Evolutionary conservation across 2,888 invertebrate species (phyloP).

Genomic region (Crepidodera aurea): DNA sequence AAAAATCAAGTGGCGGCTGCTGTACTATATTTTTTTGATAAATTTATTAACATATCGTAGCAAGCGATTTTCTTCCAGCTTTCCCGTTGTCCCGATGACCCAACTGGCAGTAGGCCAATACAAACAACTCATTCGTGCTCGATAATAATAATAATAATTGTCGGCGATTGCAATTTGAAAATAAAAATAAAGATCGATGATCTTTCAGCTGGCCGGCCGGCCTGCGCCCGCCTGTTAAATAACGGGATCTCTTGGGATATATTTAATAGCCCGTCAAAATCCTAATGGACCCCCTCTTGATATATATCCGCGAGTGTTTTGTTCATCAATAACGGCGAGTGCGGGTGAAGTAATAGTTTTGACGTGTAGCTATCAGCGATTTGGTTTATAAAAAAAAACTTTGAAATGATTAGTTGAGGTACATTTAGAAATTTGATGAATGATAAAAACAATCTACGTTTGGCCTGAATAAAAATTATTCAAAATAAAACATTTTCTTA

Average conservation of each 20-base stretch:
- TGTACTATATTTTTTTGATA: too few species aligned
- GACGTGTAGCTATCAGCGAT: neutral
- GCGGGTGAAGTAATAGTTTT: neutral
- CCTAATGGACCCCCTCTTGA: neutral
- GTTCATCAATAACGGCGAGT: neutral
- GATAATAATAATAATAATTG: neutral
- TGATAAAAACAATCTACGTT: too few species aligned
- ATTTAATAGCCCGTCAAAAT: neutral
- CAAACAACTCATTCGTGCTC: conserved; percentile 9
- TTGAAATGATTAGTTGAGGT: too few species aligned
- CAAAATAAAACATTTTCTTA: too few species aligned
- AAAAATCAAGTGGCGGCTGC: too few species aligned
- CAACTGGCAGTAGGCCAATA: conserved; percentile 35
- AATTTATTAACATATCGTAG: too few species aligned
- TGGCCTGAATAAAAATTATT: too few species aligned
- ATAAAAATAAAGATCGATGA: conserved; percentile 19
- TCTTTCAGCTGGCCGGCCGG: neutral
- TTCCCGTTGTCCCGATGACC: conserved; percentile 28
- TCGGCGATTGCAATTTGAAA: conserved; percentile 7
- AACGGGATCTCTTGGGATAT: neutral
- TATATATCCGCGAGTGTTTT: neutral
- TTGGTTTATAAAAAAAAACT: too few species aligned
- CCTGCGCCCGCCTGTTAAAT: neutral
- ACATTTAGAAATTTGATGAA: too few species aligned
- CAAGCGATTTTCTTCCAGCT: too few species aligned